A percentile compares a stretch with the other conserved stretches of the same genome.
Conservation (phyloP, 2,888 invertebrate genomes). For the Hanleya hanleyi region DNA sequence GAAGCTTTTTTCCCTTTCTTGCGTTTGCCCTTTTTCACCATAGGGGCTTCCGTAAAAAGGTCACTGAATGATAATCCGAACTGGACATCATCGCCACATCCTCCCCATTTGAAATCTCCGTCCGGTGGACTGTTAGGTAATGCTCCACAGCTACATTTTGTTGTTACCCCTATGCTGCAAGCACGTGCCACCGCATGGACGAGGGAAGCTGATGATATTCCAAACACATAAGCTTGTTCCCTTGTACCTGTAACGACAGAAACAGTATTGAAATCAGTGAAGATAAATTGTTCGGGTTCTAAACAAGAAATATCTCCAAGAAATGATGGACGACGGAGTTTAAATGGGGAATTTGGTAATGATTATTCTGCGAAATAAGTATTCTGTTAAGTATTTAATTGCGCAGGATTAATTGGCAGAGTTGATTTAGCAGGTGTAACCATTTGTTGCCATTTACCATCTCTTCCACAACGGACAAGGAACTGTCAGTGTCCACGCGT, state of each 20-base stretch:
- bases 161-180: conserved; percentile 83
- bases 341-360: no score
- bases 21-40: conserved; percentile 49
- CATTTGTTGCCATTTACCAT: no score
- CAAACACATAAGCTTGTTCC: conserved; percentile 90
- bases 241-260: conserved; percentile 80
- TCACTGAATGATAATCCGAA: conserved; percentile 63
- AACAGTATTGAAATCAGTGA: neutral
- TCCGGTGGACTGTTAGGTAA: conserved; percentile 82
- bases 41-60: conserved; percentile 70
- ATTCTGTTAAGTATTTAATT: no score
- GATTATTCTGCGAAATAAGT: no score
- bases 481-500: no score
- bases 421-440: no score
- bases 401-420: no score
- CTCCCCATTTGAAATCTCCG: conserved; percentile 88
- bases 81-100: conserved; percentile 84
- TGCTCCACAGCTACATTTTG: conserved; percentile 86
- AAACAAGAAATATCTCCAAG: no score
- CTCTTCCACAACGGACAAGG: no score
- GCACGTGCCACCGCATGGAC: conserved; percentile 85
- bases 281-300: no score
- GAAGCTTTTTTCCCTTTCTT: conserved; percentile 72
- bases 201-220: conserved; percentile 85
- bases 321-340: no score